A percentile compares a stretch with the other conserved stretches of the same genome.
These are phyloP conservation scores for Proterorhinus semilunaris DNA, from an alignment of 2,113 vertebrate species.

Conservation along the genomic window DNA sequence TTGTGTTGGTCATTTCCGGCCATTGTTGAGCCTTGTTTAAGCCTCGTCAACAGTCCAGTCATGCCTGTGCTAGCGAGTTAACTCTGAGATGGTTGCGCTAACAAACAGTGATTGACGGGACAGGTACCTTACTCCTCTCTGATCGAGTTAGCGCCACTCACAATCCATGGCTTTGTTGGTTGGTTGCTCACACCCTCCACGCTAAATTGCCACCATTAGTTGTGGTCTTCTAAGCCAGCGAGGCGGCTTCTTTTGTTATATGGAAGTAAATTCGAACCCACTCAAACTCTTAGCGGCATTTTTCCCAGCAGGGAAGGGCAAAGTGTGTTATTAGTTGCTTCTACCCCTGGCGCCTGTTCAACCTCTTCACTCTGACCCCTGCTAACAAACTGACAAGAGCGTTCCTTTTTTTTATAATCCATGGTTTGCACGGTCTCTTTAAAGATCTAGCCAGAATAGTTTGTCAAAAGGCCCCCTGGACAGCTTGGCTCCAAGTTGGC, in stretches of 20 bases:
- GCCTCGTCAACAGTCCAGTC: slow-evolving; percentile 28
- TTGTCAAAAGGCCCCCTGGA: slow-evolving; percentile 18
- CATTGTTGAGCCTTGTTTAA: slow-evolving; percentile 14
- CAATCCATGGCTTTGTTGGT: slow-evolving; percentile 65
- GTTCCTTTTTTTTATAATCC: neutral
- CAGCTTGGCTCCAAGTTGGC: slow-evolving; percentile 44
- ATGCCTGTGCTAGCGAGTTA: slow-evolving; percentile 12
- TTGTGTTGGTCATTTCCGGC: slow-evolving; percentile 44
- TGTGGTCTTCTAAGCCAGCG: slow-evolving; percentile 12
- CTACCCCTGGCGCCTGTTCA: slow-evolving; percentile 25
- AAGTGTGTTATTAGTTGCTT: slow-evolving; percentile 43
- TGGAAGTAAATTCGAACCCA: slow-evolving; percentile 43
- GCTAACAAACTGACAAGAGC: slow-evolving; percentile 18
- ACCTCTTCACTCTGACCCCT: slow-evolving; percentile 22
- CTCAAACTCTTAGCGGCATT: slow-evolving; percentile 40
- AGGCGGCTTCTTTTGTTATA: slow-evolving; percentile 41
- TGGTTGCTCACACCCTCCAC: slow-evolving; percentile 58
- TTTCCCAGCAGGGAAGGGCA: slow-evolving; percentile 46
- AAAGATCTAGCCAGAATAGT: slow-evolving; percentile 19
- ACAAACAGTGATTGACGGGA: slow-evolving; percentile 77
- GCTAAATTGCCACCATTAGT: slow-evolving; percentile 58
- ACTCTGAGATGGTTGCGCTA: slow-evolving; percentile 32
- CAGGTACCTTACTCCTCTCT: slow-evolving; percentile 56
- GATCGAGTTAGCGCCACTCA: slow-evolving; percentile 69
- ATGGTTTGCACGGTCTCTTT: slow-evolving; percentile 11